A percentile compares a stretch with the other conserved stretches of the same genome.
These are phyloP conservation scores for Pyrgilauda ruficollis DNA, from an alignment of 2,113 vertebrate species.

Conservation along the genomic window DNA sequence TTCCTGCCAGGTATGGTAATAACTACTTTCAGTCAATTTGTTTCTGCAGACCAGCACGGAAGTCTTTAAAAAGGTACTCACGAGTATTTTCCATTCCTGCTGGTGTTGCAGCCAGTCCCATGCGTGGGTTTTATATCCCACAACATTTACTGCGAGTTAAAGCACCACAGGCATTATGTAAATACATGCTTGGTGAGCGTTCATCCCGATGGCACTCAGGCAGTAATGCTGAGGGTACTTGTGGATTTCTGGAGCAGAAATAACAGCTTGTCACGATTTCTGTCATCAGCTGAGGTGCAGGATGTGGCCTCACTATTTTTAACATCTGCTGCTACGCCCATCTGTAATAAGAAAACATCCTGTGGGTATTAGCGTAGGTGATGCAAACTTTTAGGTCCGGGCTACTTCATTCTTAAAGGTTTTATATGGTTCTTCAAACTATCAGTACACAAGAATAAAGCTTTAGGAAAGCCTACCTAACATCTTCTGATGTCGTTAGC, in stretches of 20 bases:
- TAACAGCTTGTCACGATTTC: background rate
- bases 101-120: background rate
- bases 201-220: background rate
- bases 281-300: background rate
- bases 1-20: background rate
- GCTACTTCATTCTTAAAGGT: background rate
- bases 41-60: background rate
- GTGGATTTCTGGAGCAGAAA: conserved; percentile 10
- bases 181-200: background rate
- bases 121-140: background rate
- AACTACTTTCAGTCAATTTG: background rate
- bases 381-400: background rate
- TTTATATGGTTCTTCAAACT: background rate
- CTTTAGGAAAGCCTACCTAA: background rate
- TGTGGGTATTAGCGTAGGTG: background rate
- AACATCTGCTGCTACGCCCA: background rate
- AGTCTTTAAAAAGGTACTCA: background rate
- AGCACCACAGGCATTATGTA: background rate
- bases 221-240: background rate
- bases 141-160: background rate
- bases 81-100: background rate
- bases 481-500: background rate
- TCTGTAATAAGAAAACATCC: conserved; percentile 5
- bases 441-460: background rate
- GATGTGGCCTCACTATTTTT: conserved; percentile 34